These are phyloP conservation scores for Myripristis jacobus DNA, from an alignment of 2,797 vertebrate genomes.

Conservation along the genomic window DNA sequence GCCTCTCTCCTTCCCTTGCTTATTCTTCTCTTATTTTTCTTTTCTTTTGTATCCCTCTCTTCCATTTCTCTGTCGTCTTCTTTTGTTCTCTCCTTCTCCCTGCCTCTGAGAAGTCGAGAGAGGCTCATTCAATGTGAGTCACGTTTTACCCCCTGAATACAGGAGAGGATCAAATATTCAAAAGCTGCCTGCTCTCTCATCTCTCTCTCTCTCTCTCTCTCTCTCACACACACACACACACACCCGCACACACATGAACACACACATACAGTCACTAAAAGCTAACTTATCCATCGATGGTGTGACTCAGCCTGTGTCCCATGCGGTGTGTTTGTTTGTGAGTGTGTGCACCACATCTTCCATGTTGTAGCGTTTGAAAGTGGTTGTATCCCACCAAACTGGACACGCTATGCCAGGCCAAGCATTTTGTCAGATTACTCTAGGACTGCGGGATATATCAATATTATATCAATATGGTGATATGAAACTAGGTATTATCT, in stretches of 20 bases:
- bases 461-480: no score
- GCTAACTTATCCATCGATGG: no score
- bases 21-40: no score
- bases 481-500: no score
- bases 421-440: no score
- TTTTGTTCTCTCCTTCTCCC: no score
- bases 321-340: not conserved
- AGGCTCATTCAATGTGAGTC: not conserved
- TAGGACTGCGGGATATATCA: no score
- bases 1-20: not conserved
- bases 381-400: not conserved
- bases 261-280: not conserved
- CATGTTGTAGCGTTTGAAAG: not conserved
- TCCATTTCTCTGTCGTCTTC: not conserved
- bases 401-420: no score
- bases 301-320: not conserved
- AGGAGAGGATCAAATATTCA: conserved; percentile 16
- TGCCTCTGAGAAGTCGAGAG: no score
- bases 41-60: not conserved
- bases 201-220: not conserved
- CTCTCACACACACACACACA: conserved; percentile 9
- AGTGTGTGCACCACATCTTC: not conserved
- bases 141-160: conserved; percentile 2
- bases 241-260: conserved; percentile 15
- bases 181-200: not conserved